Evolutionary conservation across 2,797 vertebrate species (phyloP), one percentile per base, ranked within the genome.

Genomic region (Microchirus variegatus): DNA sequence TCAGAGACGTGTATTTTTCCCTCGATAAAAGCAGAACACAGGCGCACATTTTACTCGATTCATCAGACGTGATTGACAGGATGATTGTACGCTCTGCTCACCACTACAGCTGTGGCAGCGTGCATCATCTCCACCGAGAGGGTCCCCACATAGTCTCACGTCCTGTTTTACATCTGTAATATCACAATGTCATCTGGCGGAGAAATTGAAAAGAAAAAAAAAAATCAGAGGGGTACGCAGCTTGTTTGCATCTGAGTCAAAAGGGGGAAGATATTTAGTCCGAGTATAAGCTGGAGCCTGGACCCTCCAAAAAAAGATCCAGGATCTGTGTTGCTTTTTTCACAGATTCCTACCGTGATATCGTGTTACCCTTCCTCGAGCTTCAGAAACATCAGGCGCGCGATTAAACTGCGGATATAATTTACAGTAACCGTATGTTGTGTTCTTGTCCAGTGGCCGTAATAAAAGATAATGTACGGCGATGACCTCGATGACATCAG

Each of bases 61-160:
- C 43, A 49, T 37, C 54, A 40, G 22, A 16, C 55, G 4, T 57
- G 73, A 85, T 31, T 77, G 77, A 63, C 63, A 41, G 62, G 19
- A 68, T 82, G 68, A 88, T 82, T 74, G 63, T 50, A 41, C 63
- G 66, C 59, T 82, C 43, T 11, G 37, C 63, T 77, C 55, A 51
- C 63, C 66, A 73, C 77, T 79, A 75, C 80, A 85, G 75, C 64
- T 70, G 75, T 64, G 65, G 71, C 71, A 76, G 69, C 52, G 1
- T 44, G 56, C 60, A 53, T 61, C 76, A 55, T 72, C 64, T 64
- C 44, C 8, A 17, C 60, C 42, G 14, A 78, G 61, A 63, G 59
- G 40, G 31, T 59, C 70, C 17, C 70, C 64, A 46, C 43, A 37
- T 82, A 66, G 55, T 66, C 62, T 62, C 59, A 53, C 35, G 51